A percentile compares a stretch with the other conserved stretches of the same genome.
These are phyloP conservation scores for Drosophila dunni DNA, from an alignment of 1,140 invertebrate species.

Conservation along the genomic window DNA sequence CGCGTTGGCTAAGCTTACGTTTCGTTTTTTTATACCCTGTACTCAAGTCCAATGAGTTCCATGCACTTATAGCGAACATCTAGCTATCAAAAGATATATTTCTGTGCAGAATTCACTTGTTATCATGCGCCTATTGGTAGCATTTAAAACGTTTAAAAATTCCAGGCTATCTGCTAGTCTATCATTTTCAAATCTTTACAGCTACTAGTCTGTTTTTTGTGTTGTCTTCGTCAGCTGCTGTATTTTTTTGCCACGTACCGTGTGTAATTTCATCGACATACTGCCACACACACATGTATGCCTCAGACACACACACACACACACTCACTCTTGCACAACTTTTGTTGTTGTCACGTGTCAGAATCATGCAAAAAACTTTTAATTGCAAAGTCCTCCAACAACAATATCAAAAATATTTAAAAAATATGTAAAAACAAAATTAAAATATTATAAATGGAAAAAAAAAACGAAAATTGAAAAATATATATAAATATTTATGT, in stretches of 20 bases:
- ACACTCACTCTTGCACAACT: constrained; percentile 12
- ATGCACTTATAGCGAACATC: background rate
- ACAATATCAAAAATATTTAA: constrained; percentile 24
- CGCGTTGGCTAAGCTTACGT: constrained; percentile 32
- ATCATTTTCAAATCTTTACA: background rate
- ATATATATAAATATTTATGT: constrained; percentile 3
- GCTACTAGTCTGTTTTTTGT: constrained; percentile 16
- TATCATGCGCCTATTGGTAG: background rate
- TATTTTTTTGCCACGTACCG: constrained; percentile 22
- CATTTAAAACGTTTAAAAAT: background rate
- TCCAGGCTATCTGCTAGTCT: constrained; percentile 1
- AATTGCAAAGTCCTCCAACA: constrained; percentile 51
- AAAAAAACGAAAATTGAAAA: constrained; percentile 8
- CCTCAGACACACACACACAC: constrained; percentile 5
- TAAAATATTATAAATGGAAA: constrained; percentile 19
- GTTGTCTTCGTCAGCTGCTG: constrained; percentile 32
- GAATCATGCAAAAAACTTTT: constrained; percentile 55
- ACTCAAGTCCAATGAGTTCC: background rate
- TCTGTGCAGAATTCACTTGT: background rate
- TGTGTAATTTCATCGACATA: constrained; percentile 48
- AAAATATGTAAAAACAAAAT: constrained; percentile 25
- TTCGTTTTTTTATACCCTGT: constrained; percentile 20
- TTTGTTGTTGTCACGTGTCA: constrained; percentile 52
- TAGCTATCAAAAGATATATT: background rate
- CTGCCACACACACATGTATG: constrained; percentile 2